These are phyloP conservation scores for Lithobates pipiens DNA, from an alignment of 2,797 vertebrate species.

Conservation along the genomic window DNA sequence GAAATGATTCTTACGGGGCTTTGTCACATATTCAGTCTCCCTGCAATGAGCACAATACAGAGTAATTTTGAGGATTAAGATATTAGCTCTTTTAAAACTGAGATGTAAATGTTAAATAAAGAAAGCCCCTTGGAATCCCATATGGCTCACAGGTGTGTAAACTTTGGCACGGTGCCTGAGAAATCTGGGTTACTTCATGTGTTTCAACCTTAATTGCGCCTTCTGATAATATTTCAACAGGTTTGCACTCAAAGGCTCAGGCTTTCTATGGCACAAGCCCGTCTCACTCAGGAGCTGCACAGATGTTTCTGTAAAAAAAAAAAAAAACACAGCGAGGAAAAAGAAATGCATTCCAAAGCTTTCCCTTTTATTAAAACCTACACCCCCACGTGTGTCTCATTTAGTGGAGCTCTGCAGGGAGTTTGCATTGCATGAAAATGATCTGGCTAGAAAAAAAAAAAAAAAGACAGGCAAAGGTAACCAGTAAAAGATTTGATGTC, in stretches of 20 bases:
- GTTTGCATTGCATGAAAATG: constrained; percentile 60
- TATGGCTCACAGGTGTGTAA: constrained; percentile 71
- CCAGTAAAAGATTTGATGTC: constrained; percentile 39
- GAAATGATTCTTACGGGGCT: constrained; percentile 18
- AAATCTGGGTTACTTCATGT: constrained; percentile 62
- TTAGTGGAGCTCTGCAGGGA: constrained; percentile 60
- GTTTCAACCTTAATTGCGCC: constrained; percentile 63
- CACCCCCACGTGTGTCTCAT: constrained; percentile 63
- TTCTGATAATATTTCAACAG: constrained; percentile 57
- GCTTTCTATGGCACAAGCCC: constrained; percentile 65
- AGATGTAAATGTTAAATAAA: constrained; percentile 70
- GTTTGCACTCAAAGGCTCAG: constrained; percentile 61
- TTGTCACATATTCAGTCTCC: constrained; percentile 29
- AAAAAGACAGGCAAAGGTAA: constrained; percentile 44
- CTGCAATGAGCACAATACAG: constrained; percentile 44
- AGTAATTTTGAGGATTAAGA: constrained; percentile 65
- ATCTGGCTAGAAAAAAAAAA: constrained; percentile 41
- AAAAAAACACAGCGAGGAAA: constrained; percentile 60
- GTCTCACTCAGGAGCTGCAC: constrained; percentile 61
- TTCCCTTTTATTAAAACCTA: constrained; percentile 65
- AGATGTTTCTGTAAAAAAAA: constrained; percentile 67
- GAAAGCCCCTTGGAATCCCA: constrained; percentile 65
- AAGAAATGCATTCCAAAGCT: constrained; percentile 63
- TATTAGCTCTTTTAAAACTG: constrained; percentile 66
- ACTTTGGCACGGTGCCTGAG: constrained; percentile 56